Base-by-base conservation (phyloP, 2,888 invertebrate genomes). In the Cephalotes varians region DNA sequence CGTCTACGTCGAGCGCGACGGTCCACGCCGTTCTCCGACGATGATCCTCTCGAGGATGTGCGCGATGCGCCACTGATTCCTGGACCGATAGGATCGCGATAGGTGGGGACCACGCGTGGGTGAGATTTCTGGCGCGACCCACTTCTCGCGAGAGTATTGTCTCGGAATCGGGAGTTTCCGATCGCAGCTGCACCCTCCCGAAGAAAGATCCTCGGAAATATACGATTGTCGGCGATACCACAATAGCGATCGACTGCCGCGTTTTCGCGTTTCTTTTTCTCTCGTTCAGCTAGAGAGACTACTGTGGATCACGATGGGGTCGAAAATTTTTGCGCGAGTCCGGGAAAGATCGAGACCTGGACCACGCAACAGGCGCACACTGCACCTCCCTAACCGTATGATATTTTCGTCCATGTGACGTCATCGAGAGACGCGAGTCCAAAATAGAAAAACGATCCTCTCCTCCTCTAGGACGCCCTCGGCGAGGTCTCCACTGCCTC, bases 361-460 rank as follows among this genome's bases (percentile, higher is more conserved):
- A 91, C 90, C 90, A 85, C 88, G 80, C 90, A 88, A 87, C 90
- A 88, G 90, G 81, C 79, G 87, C 86, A 90, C 89, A 90, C 89
- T 90, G 88, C 91, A 88, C 90, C 91, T 91, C 91, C 91, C 91
- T 90, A 90, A 91, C 91, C 92, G 88, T 85, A 88, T 84, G 92
- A 91, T 94, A 94, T 94, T 94, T 94, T 93, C 86, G 94, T 91
- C 91, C 83, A 7, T 71, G 90, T 93, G 93, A 94, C 94, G 94
- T 94, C 94, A 94, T 90, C 79, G 88, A 88, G 87, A 91, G 87
- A 87, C 90, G 87, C 67, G 91, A 88, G 90, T 93, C 92, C 85
- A 88, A 94, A 94, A 94, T 94, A 94, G 94, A 88, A 56, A 85
- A 85, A 89, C 87, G 88, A 88, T 90, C 89, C 91, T 93, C 93